A percentile compares a stretch with the other conserved stretches of the same genome.
phyloP scores from a whole-genome alignment of 2,888 invertebrate genomes.

The Cynaeus angustus region DNA sequence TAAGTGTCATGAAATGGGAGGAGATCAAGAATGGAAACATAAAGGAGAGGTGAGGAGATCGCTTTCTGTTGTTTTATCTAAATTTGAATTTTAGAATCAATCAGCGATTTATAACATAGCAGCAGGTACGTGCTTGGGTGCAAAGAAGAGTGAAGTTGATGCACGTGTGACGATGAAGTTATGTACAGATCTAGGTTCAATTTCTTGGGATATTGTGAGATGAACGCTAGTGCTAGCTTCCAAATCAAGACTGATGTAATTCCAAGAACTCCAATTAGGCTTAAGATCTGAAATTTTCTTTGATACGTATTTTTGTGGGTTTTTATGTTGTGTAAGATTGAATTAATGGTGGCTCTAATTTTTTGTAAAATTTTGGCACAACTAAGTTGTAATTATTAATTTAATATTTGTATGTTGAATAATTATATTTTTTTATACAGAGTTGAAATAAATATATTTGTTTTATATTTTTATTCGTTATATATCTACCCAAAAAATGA shows the following conservation, averaged over 20 bases:
- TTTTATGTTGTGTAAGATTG: too few relatives aligned
- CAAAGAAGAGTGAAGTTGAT: conserved; percentile 69
- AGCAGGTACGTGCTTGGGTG: conserved; percentile 88
- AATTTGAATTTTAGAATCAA: conserved; percentile 73
- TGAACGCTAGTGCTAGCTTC: conserved; percentile 29
- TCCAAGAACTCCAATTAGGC: conserved; percentile 2
- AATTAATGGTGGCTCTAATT: too few relatives aligned
- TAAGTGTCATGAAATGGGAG: conserved; percentile 95
- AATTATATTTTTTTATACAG: neutral
- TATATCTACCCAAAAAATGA: too few relatives aligned
- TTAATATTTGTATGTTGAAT: neutral
- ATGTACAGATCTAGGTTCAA: conserved; percentile 74
- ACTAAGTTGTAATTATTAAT: too few relatives aligned
- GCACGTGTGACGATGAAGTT: conserved; percentile 76
- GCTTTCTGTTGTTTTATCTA: conserved; percentile 23
- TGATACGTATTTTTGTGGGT: too few relatives aligned
- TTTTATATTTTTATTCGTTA: too few relatives aligned
- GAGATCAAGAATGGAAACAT: conserved; percentile 94
- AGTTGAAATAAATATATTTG: too few relatives aligned
- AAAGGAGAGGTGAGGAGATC: conserved; percentile 77
- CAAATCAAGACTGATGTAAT: conserved; percentile 11
- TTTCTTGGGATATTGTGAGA: conserved; percentile 75
- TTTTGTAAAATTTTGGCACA: too few relatives aligned
- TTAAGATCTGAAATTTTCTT: neutral
- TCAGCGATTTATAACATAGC: conserved; percentile 91